Conservation (phyloP, 2,113 vertebrate species). For the Pteropus alecto region DNA sequence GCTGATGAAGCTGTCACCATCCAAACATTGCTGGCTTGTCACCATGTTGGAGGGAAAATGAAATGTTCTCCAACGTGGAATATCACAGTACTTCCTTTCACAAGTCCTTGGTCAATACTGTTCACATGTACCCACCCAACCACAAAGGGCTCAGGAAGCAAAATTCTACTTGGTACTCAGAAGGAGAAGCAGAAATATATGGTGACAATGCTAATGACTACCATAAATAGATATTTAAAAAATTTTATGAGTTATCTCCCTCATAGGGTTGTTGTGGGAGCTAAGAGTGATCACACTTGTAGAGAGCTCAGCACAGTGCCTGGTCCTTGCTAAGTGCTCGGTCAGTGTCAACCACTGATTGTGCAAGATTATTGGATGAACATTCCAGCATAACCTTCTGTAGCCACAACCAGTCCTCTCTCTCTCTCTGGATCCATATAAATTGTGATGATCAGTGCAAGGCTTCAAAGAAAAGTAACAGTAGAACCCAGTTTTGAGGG, state of each 20-base stretch:
- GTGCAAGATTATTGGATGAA: background rate
- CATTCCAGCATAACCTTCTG: background rate
- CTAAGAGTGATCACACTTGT: too few relatives aligned
- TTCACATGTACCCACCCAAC: background rate
- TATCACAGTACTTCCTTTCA: background rate
- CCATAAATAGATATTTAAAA: background rate
- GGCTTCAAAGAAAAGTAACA: background rate
- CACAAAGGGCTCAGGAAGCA: background rate
- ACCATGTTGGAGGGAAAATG: background rate
- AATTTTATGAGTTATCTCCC: background rate
- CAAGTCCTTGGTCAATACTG: background rate
- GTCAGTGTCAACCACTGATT: too few relatives aligned
- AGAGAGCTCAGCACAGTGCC: background rate
- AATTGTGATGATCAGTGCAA: background rate
- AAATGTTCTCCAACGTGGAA: background rate
- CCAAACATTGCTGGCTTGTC: background rate
- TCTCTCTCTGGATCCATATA: background rate
- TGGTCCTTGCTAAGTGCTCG: background rate
- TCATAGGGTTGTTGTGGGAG: background rate
- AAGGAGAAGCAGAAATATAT: background rate
- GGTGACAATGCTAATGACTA: background rate
- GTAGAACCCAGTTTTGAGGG: accelerated
- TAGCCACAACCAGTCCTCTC: background rate
- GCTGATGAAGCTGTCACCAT: background rate
- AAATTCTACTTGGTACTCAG: background rate